phyloP scores from a whole-genome alignment of 2,797 vertebrate genomes.

The Manis javanica region DNA sequence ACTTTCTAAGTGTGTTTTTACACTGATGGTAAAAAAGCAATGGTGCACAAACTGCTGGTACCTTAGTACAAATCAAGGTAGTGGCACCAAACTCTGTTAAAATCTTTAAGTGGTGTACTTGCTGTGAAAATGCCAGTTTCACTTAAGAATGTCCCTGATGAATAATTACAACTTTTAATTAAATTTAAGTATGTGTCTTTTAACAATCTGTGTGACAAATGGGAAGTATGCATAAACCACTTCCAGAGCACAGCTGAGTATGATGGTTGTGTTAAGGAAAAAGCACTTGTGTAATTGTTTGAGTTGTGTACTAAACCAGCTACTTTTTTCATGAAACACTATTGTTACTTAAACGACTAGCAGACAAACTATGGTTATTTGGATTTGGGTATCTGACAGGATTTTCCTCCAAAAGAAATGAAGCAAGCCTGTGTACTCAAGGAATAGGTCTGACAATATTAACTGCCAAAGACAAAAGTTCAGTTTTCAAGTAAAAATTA shows the following conservation, averaged over 20 bases:
- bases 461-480: slow-evolving; percentile 37
- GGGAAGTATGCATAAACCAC: not conserved
- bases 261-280: not conserved
- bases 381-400: not conserved
- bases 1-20: not conserved
- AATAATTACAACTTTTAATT: slow-evolving; percentile 23
- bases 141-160: not conserved
- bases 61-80: not conserved
- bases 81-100: not conserved
- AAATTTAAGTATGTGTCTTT: not conserved
- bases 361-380: not conserved
- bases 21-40: slow-evolving; percentile 2
- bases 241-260: not conserved
- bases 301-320: not conserved
- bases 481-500: slow-evolving; percentile 33
- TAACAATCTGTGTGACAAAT: slow-evolving; percentile 41
- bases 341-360: not conserved
- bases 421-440: slow-evolving; percentile 21
- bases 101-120: not conserved
- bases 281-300: not conserved
- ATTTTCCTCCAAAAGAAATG: slow-evolving; percentile 11
- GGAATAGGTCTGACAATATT: not conserved
- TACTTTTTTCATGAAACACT: not conserved
- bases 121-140: slow-evolving; percentile 28
- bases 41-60: not conserved